These are phyloP conservation scores for Tachuris rubrigastra DNA, from an alignment of 2,113 vertebrate species.

Conservation along the genomic window DNA sequence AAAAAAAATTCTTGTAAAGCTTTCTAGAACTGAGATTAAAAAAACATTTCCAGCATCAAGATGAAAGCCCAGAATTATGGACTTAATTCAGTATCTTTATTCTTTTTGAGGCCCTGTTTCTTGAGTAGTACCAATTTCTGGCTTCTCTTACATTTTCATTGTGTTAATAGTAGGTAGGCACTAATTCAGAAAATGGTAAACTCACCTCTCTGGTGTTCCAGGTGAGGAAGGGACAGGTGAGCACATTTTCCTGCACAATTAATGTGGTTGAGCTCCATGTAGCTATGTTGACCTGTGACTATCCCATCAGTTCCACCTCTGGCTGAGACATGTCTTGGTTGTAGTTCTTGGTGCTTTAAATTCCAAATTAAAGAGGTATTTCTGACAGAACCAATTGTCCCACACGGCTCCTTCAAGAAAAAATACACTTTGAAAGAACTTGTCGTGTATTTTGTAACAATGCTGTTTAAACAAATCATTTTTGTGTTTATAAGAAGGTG, in stretches of 20 bases:
- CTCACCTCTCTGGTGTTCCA: neutral
- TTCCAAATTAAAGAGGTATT: constrained; percentile 1
- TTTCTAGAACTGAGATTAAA: neutral
- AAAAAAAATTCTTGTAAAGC: neutral
- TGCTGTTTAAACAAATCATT: constrained; percentile 36
- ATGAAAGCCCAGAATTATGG: neutral
- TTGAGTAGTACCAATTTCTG: neutral
- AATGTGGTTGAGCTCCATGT: neutral
- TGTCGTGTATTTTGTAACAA: constrained; percentile 18
- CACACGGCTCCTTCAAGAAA: neutral
- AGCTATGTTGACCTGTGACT: neutral
- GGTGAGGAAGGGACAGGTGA: neutral
- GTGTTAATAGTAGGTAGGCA: neutral
- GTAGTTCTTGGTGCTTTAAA: neutral
- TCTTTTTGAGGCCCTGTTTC: neutral
- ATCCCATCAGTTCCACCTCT: neutral
- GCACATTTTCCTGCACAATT: neutral
- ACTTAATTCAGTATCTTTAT: neutral
- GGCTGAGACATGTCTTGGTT: neutral
- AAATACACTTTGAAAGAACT: neutral
- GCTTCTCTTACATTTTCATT: neutral
- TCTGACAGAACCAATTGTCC: neutral
- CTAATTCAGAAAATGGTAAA: neutral
- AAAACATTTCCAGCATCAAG: neutral
- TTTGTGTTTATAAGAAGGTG: constrained; percentile 38